A percentile compares a stretch with the other conserved stretches of the same genome.
phyloP scores from a whole-genome alignment of 1,140 invertebrate genomes.

The Mamestra configurata region DNA sequence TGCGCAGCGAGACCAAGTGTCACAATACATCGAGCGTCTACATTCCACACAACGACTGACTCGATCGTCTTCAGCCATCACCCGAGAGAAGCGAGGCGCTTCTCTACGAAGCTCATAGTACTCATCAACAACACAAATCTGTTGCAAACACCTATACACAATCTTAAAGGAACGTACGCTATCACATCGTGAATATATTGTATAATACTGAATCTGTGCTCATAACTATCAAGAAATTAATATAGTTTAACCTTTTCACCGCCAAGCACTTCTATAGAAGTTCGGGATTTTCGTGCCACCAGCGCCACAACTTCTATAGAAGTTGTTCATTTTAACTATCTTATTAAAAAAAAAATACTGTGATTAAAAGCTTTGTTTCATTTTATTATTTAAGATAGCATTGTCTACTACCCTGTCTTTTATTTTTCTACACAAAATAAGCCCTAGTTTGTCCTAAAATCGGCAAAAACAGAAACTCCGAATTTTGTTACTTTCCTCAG shows the following conservation, averaged over 20 bases:
- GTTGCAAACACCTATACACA: conserved; percentile 34
- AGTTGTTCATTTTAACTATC: too few relatives aligned
- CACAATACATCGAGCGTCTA: conserved; percentile 5
- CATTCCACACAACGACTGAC: conserved; percentile 9
- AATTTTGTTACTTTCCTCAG: too few relatives aligned
- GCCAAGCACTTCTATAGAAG: too few relatives aligned
- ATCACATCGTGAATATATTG: conserved; percentile 39
- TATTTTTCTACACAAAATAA: too few relatives aligned
- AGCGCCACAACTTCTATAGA: too few relatives aligned
- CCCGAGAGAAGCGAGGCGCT: not conserved
- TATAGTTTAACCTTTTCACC: not conserved
- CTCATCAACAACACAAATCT: conserved; percentile 11
- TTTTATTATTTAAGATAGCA: too few relatives aligned
- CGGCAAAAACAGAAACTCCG: too few relatives aligned
- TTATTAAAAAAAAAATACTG: too few relatives aligned
- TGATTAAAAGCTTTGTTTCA: too few relatives aligned
- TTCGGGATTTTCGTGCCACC: too few relatives aligned
- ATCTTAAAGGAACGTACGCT: conserved; percentile 49
- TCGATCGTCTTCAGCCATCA: not conserved
- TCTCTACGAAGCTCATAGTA: not conserved
- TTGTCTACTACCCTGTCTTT: too few relatives aligned
- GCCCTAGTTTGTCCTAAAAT: too few relatives aligned
- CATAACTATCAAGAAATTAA: conserved; percentile 21
- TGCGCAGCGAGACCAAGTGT: not conserved
- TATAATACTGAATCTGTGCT: conserved; percentile 43